A percentile compares a stretch with the other conserved stretches of the same genome.
Conservation (phyloP, 1,140 invertebrate species). For the Drosophila leontia region DNA sequence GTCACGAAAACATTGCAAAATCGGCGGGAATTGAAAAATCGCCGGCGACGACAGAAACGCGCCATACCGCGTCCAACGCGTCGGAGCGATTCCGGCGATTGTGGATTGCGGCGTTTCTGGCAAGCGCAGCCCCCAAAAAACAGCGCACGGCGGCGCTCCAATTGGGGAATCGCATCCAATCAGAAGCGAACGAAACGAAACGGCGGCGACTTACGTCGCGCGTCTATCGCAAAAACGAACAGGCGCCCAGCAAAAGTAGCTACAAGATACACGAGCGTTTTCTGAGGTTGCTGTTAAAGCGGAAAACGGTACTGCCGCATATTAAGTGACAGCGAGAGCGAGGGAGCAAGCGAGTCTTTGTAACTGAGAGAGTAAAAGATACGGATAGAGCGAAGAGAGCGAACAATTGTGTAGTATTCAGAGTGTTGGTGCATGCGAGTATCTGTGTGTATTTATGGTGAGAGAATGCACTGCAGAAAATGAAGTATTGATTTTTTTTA, state of each 20-base stretch:
- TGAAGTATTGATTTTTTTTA: not conserved
- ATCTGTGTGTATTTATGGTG: slow-evolving; percentile 7
- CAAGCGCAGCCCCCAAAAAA: slow-evolving; percentile 28
- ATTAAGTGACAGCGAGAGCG: not conserved
- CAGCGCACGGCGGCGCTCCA: slow-evolving; percentile 29
- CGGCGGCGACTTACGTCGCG: slow-evolving; percentile 82
- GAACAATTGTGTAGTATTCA: slow-evolving; percentile 5
- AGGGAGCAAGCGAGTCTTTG: not conserved
- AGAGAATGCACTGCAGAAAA: not conserved
- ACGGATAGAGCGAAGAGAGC: not conserved
- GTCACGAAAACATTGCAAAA: slow-evolving; percentile 74
- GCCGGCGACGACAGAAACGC: slow-evolving; percentile 79
- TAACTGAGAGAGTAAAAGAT: not conserved
- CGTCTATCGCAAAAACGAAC: slow-evolving; percentile 85
- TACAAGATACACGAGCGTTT: slow-evolving; percentile 28
- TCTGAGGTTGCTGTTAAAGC: slow-evolving; percentile 23
- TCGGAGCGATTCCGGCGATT: slow-evolving; percentile 25
- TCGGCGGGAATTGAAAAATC: slow-evolving; percentile 75
- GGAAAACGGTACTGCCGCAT: slow-evolving; percentile 23
- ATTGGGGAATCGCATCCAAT: slow-evolving; percentile 42
- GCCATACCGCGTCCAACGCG: slow-evolving; percentile 35
- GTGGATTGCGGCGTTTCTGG: slow-evolving; percentile 51
- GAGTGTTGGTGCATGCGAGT: not conserved
- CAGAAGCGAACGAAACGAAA: slow-evolving; percentile 69
- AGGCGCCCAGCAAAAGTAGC: slow-evolving; percentile 64